These are phyloP conservation scores for Helarctos malayanus DNA, from an alignment of 2,797 vertebrate genomes.

Conservation along the genomic window DNA sequence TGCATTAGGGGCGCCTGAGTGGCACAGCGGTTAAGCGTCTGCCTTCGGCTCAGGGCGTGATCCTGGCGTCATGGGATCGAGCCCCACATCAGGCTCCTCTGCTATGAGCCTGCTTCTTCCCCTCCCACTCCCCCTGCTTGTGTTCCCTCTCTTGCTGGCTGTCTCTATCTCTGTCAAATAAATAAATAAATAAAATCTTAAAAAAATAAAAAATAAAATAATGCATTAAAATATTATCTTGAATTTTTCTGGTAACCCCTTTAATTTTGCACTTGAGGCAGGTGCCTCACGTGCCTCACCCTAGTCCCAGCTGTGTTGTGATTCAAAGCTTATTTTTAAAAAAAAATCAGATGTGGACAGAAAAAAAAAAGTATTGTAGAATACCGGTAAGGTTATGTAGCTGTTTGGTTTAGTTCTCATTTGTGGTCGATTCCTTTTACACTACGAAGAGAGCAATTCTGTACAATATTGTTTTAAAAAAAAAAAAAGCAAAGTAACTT, in stretches of 20 bases:
- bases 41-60: too few species aligned
- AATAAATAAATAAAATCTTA: too few species aligned
- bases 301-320: neutral
- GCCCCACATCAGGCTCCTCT: too few species aligned
- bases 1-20: neutral
- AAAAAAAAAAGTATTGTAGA: neutral
- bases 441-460: neutral
- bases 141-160: too few species aligned
- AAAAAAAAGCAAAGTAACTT: neutral
- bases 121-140: too few species aligned
- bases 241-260: neutral
- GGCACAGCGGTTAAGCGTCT: too few species aligned
- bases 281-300: neutral
- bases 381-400: neutral
- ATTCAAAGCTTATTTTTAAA: neutral
- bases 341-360: neutral
- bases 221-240: neutral
- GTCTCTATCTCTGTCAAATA: too few species aligned
- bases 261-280: neutral
- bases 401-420: neutral
- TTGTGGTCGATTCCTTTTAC: neutral
- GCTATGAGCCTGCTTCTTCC: too few species aligned
- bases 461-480: neutral
- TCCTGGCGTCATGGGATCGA: rapidly evolving
- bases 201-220: too few species aligned